A percentile compares a stretch with the other conserved stretches of the same genome.
Evolutionary conservation across 2,113 vertebrate genomes (phyloP).

Genomic region (Oryzias celebensis): DNA sequence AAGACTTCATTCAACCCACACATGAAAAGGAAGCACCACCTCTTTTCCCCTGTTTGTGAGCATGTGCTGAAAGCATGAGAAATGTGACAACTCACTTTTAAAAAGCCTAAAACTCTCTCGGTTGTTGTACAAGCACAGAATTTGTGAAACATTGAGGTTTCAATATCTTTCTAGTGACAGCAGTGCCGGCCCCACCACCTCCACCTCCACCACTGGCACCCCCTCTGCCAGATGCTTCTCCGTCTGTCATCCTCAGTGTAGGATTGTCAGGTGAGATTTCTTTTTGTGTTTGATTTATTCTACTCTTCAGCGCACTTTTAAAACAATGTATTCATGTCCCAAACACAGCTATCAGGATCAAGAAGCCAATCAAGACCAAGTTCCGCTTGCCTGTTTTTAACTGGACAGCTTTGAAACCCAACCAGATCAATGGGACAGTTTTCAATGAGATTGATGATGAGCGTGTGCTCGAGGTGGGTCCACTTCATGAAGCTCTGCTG

Average conservation of each 20-base stretch:
- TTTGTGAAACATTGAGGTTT: not conserved
- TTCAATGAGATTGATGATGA: slow-evolving; percentile 98
- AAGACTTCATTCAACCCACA: slow-evolving; percentile 42
- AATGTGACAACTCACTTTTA: slow-evolving; percentile 12
- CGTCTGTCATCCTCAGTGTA: slow-evolving; percentile 87
- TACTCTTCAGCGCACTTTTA: not conserved
- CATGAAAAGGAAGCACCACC: slow-evolving; percentile 70
- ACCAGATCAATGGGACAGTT: slow-evolving; percentile 97
- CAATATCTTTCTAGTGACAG: slow-evolving; percentile 62
- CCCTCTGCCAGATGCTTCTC: slow-evolving; percentile 85
- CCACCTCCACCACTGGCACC: slow-evolving; percentile 74
- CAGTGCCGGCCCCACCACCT: slow-evolving; percentile 64
- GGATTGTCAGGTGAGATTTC: slow-evolving; percentile 86
- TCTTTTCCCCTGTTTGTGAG: slow-evolving; percentile 63
- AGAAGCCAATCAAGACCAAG: slow-evolving; percentile 98
- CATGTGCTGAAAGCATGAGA: slow-evolving; percentile 21
- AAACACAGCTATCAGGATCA: slow-evolving; percentile 90
- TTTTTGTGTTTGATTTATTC: too few relatives aligned
- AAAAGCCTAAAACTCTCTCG: not conserved
- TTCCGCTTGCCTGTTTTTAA: slow-evolving; percentile 97
- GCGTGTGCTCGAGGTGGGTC: slow-evolving; percentile 88
- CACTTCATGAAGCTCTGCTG: not conserved
- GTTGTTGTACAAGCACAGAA: not conserved
- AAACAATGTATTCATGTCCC: not conserved
- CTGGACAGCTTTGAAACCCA: slow-evolving; percentile 96